Conservation (phyloP, 2,797 vertebrate genomes). For the Sebastes matsubarae region DNA sequence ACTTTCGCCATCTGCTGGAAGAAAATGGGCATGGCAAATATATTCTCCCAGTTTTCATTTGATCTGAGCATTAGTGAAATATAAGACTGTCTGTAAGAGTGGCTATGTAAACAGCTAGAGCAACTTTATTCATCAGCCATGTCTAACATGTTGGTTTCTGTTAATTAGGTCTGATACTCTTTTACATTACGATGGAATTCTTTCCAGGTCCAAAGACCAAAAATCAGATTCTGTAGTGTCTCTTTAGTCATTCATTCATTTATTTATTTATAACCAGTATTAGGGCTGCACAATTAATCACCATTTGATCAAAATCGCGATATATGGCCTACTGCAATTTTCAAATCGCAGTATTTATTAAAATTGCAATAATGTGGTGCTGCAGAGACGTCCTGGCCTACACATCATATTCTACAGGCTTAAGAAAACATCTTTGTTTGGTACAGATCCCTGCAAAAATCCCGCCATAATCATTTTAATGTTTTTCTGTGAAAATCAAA, state of each 20-base stretch:
- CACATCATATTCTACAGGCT: no score
- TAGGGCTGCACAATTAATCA: no score
- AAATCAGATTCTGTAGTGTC: background rate
- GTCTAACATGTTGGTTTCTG: background rate
- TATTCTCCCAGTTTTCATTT: background rate
- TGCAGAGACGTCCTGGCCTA: no score
- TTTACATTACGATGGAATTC: background rate
- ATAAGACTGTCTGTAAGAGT: background rate
- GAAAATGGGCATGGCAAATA: background rate
- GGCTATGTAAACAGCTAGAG: background rate
- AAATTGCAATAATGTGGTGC: background rate
- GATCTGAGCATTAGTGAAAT: background rate
- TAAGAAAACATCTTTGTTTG: no score
- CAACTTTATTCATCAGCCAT: background rate
- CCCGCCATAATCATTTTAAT: no score
- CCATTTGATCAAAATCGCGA: no score
- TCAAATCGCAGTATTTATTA: background rate
- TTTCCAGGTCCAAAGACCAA: background rate
- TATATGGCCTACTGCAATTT: no score
- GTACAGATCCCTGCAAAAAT: no score
- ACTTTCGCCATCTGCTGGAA: conserved; percentile 72
- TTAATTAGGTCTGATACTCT: background rate
- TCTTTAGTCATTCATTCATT: background rate
- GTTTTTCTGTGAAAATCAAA: no score
- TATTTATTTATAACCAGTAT: no score